Evolutionary conservation across 2,797 vertebrate genomes (phyloP).

Genomic region (Chanos chanos): DNA sequence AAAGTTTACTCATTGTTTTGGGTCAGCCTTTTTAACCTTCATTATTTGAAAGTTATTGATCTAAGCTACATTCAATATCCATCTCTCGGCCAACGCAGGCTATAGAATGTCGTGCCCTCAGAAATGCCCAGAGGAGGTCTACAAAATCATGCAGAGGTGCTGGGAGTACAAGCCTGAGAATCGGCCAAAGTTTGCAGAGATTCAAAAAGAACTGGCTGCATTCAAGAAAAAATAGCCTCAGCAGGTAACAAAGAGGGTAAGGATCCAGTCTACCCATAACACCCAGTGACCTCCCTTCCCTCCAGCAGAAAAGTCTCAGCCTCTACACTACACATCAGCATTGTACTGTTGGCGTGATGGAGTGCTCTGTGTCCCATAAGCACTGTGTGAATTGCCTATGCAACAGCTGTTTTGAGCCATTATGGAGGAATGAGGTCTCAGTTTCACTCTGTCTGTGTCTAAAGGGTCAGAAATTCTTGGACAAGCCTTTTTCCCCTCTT

Average conservation of each 20-base stretch:
- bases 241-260: background rate
- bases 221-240: slow-evolving; percentile 81
- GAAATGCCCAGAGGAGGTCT: slow-evolving; percentile 93
- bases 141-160: slow-evolving; percentile 90
- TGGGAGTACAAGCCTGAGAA: slow-evolving; percentile 96
- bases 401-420: slow-evolving; percentile 44
- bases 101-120: slow-evolving; percentile 94
- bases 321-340: slow-evolving; percentile 48
- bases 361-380: slow-evolving; percentile 29
- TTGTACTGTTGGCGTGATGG: slow-evolving; percentile 45
- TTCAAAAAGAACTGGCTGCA: slow-evolving; percentile 83
- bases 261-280: slow-evolving; percentile 2
- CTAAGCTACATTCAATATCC: no score
- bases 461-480: slow-evolving; percentile 36
- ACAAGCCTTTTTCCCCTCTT: slow-evolving; percentile 1
- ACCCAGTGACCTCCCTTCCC: slow-evolving; percentile 39
- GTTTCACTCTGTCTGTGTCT: slow-evolving; percentile 23
- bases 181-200: slow-evolving; percentile 86
- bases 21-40: no score
- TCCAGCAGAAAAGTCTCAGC: slow-evolving; percentile 52
- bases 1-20: no score
- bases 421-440: slow-evolving; percentile 18
- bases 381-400: slow-evolving; percentile 42
- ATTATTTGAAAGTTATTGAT: no score
- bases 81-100: slow-evolving; percentile 77